Evolutionary conservation across 2,113 vertebrate genomes (phyloP).

Genomic region (Puntigrus tetrazona): DNA sequence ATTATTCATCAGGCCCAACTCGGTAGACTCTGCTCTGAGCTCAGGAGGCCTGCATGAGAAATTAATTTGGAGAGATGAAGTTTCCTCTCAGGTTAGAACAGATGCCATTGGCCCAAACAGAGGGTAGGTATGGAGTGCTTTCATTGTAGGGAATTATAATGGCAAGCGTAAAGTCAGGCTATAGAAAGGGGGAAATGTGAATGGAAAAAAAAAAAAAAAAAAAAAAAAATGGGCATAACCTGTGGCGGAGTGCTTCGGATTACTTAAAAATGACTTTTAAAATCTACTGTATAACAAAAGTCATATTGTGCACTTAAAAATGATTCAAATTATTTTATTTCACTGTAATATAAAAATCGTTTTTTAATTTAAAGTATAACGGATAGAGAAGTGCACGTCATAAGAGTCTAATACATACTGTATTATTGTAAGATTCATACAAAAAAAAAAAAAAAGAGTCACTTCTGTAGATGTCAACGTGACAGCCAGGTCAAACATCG

Average conservation of each 20-base stretch:
- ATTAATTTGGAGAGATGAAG: conserved; percentile 79
- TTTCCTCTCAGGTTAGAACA: conserved; percentile 72
- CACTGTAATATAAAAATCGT: neutral
- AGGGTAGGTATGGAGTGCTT: conserved; percentile 51
- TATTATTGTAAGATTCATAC: neutral
- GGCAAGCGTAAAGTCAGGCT: conserved; percentile 20
- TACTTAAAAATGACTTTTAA: neutral
- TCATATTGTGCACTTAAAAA: neutral
- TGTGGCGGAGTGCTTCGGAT: neutral
- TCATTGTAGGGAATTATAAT: conserved; percentile 23
- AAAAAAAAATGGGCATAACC: neutral
- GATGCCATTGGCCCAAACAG: conserved; percentile 67
- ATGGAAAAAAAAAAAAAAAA: neutral
- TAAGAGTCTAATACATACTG: neutral
- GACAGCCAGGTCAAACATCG: neutral
- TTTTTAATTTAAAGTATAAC: neutral
- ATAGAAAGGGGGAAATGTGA: neutral
- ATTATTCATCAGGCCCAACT: conserved; percentile 80
- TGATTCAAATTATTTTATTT: neutral
- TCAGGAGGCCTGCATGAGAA: conserved; percentile 76
- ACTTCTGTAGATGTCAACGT: no score
- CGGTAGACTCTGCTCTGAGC: conserved; percentile 71
- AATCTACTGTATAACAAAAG: neutral
- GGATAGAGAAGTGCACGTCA: neutral
- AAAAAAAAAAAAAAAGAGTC: neutral